phyloP scores from a whole-genome alignment of 2,888 invertebrate species.

The Ecdyonurus torrentis region DNA sequence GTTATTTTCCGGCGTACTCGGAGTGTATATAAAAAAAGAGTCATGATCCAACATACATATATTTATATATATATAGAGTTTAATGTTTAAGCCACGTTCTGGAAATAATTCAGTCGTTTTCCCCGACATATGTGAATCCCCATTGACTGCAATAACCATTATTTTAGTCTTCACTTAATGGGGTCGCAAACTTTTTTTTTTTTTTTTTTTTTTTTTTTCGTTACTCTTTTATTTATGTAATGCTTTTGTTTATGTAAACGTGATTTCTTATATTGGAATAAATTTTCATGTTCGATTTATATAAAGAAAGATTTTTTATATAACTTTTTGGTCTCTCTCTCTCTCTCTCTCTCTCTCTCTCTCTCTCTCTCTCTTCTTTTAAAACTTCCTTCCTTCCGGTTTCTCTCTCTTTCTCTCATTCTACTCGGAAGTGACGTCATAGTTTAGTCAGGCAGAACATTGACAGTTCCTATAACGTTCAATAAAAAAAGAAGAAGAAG shows the following conservation, averaged over 20 bases:
- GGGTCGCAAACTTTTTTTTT: neutral
- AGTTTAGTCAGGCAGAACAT: constrained; percentile 2
- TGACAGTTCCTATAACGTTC: neutral
- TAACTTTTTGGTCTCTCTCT: neutral
- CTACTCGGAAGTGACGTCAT: neutral
- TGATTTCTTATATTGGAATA: neutral
- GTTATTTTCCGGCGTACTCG: neutral
- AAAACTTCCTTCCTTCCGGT: neutral
- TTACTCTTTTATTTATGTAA: neutral
- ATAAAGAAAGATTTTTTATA: neutral
- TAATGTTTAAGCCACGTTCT: neutral
- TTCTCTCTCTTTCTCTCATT: neutral
- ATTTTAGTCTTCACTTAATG: neutral
- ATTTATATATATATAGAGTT: too few relatives aligned
- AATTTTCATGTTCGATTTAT: neutral
- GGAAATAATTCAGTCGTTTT: neutral
- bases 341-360: neutral
- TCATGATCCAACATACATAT: neutral
- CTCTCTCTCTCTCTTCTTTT: neutral
- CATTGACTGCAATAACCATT: constrained; percentile 4
- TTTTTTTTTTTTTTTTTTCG: neutral
- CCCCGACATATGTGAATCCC: neutral
- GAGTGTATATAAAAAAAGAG: neutral
- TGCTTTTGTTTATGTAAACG: neutral
- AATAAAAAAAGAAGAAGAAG: too few relatives aligned